Percentiles rank a stretch among this genome's conserved stretches.
These are phyloP conservation scores for Siphlonurus alternatus DNA, from an alignment of 2,888 invertebrate species.

Conservation along the genomic window DNA sequence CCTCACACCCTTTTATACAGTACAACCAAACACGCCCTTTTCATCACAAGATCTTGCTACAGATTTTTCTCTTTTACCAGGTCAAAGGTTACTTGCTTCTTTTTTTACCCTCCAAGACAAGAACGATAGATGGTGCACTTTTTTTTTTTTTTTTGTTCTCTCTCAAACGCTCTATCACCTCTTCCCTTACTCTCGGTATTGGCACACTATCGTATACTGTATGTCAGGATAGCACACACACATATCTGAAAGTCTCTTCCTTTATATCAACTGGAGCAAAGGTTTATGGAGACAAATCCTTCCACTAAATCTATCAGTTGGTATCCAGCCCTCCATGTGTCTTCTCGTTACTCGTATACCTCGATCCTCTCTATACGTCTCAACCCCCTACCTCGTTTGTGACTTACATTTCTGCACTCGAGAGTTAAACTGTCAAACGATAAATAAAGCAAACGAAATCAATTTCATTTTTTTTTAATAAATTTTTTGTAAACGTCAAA, in stretches of 20 bases:
- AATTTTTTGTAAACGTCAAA: no score
- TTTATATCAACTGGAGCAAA: neutral
- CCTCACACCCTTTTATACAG: neutral
- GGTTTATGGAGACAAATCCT: conserved; percentile 11
- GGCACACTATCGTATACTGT: neutral
- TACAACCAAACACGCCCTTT: neutral
- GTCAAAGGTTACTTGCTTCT: neutral
- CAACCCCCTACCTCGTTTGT: no score
- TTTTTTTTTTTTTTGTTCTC: neutral
- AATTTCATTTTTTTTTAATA: no score
- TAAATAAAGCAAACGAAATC: no score
- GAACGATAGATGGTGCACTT: no score
- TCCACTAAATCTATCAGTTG: conserved; percentile 9
- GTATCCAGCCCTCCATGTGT: neutral
- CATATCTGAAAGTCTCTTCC: neutral
- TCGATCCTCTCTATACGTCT: no score
- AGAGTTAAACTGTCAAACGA: no score
- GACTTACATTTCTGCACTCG: no score
- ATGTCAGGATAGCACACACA: neutral
- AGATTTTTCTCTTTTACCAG: neutral
- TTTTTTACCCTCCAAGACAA: neutral
- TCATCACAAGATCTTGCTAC: neutral
- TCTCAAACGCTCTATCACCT: neutral
- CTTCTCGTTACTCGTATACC: neutral
- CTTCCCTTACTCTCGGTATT: neutral